Base-by-base conservation (phyloP, 2,888 invertebrate genomes). In the Andrena praecox region DNA sequence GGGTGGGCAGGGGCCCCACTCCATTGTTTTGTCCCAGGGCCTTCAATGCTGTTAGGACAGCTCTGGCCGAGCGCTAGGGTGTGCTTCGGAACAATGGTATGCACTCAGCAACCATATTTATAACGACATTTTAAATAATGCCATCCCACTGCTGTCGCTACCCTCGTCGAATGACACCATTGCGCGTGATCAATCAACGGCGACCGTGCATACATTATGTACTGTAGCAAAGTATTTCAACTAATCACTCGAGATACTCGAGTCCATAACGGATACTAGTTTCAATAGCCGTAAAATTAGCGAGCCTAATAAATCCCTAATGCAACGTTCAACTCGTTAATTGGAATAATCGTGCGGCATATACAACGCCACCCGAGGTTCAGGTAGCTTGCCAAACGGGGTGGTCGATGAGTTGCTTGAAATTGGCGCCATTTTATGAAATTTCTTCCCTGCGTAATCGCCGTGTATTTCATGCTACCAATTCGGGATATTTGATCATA, bases 201-300 rank as follows among this genome's bases (percentile, higher is more conserved):
- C 16, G 7, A 0, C 24, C 31, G 8, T 0, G 6, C n/a, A 16
- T 20, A 12, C 6, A 1, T 12, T 6, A 1, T 2, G 31, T 29
- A n/a, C 10, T 5, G 48, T 3, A 31, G 12, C 29, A 33, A 66
- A 7, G 31, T 0, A 24, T 35, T 50, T 16, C 27, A 10, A 56
- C 20, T 48, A 42, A 31, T 59, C 8, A 29, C 50, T 66, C 50
- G 5, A 20, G 48, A 35, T 33, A 24, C 16, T 24, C 24, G 54
- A 31, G 12, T 10, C 48, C 33, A 52, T 33, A 75, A 69, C 52
- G 16, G 27, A 62, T 69, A 27, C 5, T 33, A 35, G 52, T 16
- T 27, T 56, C 59, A 52, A 72, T 31, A 56, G 66, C 64, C 72
- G 29, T 52, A 64, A 72, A 77, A 77, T 77, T 72, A 63, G 72